Base-by-base conservation (phyloP, 2,113 vertebrate genomes). In the Microcebus lehilahytsara region DNA sequence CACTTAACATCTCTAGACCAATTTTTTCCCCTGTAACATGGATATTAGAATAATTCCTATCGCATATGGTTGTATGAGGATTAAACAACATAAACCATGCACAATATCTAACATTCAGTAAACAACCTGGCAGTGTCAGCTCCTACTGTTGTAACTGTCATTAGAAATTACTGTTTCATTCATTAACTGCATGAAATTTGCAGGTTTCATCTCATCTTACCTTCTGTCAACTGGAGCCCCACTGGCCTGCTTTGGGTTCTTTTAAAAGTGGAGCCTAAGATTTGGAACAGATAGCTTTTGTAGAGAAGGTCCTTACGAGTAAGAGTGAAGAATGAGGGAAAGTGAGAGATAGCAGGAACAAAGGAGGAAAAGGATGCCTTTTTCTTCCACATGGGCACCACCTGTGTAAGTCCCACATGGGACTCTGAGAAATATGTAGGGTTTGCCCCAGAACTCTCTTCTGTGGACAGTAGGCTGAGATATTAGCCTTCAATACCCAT, bases 101-200 rank as follows among this genome's bases (percentile, higher is more conserved):
- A 79, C 10, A 58, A 42, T 51, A 85, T 62, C 60, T 62, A 67
- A 40, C 77, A 51, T 56, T 93, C 49, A 40, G 74, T 71, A 86
- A 96, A 93, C 86, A 89, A 40, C 34, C 71, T 92, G 81, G 86
- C 56, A 27, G 6, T 25, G 30, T 58, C 32, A 34, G 69, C 74
- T 85, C 6, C 3, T 7, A 17, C 46, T 56, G 6, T 78, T 79
- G n/a, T 93, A 86, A 66, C 62, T 32, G 10, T 83, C 79, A 27
- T 20, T 34, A 40, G 74, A 84, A 84, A 92, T 71, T 79, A 34
- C 72, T 64, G 58, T 89, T 90, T 51, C 34, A 42, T 80, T 94
- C 89, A 94, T 95, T 91, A 95, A 25, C 72, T 56, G 49, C 69
- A 83, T n/a, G 53, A 81, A 66, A 96, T 89, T 67, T 58, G 62